Evolutionary conservation across 2,113 vertebrate genomes (phyloP).

Genomic region (Epinephelus moara): DNA sequence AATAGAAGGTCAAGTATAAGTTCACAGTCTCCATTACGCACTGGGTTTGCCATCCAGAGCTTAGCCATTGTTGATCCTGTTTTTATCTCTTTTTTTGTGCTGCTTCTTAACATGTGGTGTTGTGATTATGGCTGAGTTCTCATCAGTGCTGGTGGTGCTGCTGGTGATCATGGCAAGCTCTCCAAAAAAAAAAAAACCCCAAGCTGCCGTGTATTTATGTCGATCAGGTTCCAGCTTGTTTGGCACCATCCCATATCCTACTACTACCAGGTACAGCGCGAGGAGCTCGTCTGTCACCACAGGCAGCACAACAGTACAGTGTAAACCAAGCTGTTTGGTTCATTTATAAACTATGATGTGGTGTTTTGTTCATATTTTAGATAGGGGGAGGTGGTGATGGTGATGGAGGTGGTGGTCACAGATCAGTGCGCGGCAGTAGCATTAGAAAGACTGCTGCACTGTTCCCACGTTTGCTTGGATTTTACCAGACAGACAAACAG

Average conservation of each 20-base stretch:
- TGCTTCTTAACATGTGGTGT: conserved; percentile 20
- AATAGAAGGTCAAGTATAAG: background rate
- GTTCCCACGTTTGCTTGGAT: conserved; percentile 2
- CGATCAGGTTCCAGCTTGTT: conserved; percentile 66
- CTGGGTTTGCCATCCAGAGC: conserved; percentile 4
- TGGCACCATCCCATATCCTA: conserved; percentile 58
- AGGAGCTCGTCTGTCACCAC: conserved; percentile 39
- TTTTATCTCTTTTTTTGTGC: conserved; percentile 12
- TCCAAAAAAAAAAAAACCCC: background rate
- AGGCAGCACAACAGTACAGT: conserved; percentile 16
- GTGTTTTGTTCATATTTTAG: conserved; percentile 22
- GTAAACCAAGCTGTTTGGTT: conserved; percentile 22
- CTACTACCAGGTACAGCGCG: conserved; percentile 50
- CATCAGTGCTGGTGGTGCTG: background rate
- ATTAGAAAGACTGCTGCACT: background rate
- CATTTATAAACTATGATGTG: conserved; percentile 5
- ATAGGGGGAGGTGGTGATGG: no score
- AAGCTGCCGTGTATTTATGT: conserved; percentile 38
- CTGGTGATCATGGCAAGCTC: conserved; percentile 6
- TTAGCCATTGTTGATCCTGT: conserved; percentile 54
- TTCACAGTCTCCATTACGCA: conserved; percentile 38
- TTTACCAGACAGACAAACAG: background rate
- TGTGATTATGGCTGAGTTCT: conserved; percentile 6
- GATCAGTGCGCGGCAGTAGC: background rate
- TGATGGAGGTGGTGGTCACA: background rate